A percentile compares a stretch with the other conserved stretches of the same genome.
Conservation (phyloP, 2,113 vertebrate genomes). For the Trichechus manatus region DNA sequence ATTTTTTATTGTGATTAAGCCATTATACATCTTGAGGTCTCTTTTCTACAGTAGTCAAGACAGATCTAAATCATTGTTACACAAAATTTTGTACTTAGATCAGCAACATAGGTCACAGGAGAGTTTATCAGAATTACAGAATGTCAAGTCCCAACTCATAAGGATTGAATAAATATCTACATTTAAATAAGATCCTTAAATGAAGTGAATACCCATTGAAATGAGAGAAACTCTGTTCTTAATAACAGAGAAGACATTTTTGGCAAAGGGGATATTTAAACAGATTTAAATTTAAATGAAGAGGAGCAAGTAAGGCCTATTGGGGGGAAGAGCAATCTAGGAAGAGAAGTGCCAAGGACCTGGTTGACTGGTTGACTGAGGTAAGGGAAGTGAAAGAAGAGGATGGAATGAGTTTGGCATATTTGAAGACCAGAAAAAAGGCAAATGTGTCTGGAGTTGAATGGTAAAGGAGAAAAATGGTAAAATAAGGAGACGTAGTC, state of each 20-base stretch:
- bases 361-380: not conserved
- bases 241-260: not conserved
- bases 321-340: not conserved
- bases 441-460: not conserved
- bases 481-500: not conserved
- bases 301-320: not conserved
- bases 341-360: not conserved
- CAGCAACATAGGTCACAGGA: not conserved
- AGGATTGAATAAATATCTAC: not conserved
- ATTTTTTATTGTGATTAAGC: not conserved
- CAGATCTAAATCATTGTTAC: not conserved
- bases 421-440: not conserved
- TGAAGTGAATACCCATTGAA: not conserved
- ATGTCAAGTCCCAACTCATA: not conserved
- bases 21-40: not conserved
- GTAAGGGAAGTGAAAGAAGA: not conserved
- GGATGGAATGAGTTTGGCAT: not conserved
- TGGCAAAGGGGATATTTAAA: not conserved
- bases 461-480: not conserved
- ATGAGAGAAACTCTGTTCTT: not conserved
- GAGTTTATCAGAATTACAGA: not conserved
- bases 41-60: not conserved
- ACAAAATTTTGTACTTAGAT: not conserved
- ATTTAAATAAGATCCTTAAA: not conserved
- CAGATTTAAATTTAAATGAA: not conserved